Evolutionary conservation across 53 echinoderm and acorn worm species (phyloP).

Genomic region (Hippasteria phrygiana): DNA sequence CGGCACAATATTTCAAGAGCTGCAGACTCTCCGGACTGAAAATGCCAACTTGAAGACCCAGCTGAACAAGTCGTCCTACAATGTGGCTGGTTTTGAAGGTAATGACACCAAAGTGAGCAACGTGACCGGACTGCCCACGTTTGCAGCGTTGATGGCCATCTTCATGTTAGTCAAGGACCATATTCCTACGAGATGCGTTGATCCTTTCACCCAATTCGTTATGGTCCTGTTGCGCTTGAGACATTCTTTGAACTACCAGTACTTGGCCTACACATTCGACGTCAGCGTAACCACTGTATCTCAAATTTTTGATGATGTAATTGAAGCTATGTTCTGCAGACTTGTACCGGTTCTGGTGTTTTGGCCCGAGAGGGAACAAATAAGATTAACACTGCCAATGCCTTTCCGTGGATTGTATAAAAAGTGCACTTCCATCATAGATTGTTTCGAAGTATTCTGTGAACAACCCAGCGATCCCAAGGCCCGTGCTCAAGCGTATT

Average conservation of each 20-base stretch:
- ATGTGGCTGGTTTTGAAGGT: neutral
- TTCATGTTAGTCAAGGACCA: neutral
- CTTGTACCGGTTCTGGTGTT: neutral
- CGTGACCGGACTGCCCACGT: neutral
- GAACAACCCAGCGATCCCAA: neutral
- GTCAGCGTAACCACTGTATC: no score
- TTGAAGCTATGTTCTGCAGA: neutral
- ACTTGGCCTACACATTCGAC: neutral
- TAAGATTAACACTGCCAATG: neutral
- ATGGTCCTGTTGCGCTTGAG: neutral
- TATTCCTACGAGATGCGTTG: neutral
- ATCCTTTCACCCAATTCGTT: neutral
- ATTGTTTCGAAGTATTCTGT: neutral
- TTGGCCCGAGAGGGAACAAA: neutral
- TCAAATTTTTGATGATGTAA: neutral
- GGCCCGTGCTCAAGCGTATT: neutral
- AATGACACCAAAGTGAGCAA: conserved; percentile 1
- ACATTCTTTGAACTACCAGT: neutral
- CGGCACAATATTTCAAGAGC: neutral
- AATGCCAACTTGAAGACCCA: neutral
- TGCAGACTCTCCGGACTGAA: neutral
- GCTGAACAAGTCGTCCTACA: neutral
- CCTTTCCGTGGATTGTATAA: neutral
- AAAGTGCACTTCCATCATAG: neutral
- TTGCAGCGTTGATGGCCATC: neutral